phyloP scores from a whole-genome alignment of 2,888 invertebrate genomes.

The Laspeyria flexula region DNA sequence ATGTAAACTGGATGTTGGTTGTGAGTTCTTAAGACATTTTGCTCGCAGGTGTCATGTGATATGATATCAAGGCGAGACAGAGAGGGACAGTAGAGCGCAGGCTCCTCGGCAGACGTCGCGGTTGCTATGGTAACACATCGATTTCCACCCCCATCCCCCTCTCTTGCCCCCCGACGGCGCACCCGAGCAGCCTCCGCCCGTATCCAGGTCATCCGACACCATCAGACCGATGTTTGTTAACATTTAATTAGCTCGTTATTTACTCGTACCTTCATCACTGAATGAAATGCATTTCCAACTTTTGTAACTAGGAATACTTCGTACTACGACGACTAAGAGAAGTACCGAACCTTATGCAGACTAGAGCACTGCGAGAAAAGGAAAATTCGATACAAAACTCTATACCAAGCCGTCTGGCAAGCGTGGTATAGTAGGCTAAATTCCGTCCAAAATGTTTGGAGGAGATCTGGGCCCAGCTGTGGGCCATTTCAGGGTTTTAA shows the following conservation, averaged over 20 bases:
- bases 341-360: too few species aligned
- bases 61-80: constrained; percentile 86
- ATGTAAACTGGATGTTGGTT: not conserved
- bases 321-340: too few species aligned
- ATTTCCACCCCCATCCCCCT: constrained; percentile 72
- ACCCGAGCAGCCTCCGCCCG: constrained; percentile 69
- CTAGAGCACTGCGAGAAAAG: too few species aligned
- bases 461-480: too few species aligned
- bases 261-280: not conserved
- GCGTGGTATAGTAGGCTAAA: too few species aligned
- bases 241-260: constrained; percentile 42
- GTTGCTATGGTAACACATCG: constrained; percentile 83
- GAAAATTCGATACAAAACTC: too few species aligned
- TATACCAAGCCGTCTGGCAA: too few species aligned
- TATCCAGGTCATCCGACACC: constrained; percentile 81
- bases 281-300: not conserved
- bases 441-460: too few species aligned
- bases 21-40: constrained; percentile 45
- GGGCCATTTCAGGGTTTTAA: too few species aligned
- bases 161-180: constrained; percentile 31
- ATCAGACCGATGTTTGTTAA: constrained; percentile 54
- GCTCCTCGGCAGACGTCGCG: constrained; percentile 86
- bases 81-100: constrained; percentile 85
- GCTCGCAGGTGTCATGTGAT: constrained; percentile 65
- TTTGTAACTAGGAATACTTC: not conserved